Base-by-base conservation (phyloP, 2,888 invertebrate genomes). In the Andrena haemorrhoa region DNA sequence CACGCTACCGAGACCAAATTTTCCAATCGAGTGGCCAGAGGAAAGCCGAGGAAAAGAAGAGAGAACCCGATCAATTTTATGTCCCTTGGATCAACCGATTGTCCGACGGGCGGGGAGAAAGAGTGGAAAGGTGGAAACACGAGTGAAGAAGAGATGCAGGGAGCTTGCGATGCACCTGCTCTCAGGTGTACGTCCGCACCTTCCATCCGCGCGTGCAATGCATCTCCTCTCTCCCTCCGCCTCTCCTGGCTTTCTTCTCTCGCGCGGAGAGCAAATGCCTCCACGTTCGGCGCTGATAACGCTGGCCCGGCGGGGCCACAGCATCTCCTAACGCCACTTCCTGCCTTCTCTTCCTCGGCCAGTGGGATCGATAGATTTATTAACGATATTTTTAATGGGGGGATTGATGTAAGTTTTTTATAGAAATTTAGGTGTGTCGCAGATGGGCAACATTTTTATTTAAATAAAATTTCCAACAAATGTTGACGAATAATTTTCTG, bases 111-210 rank as follows among this genome's bases (percentile, higher is more conserved):
- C 33, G 47, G 41, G n/a, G 64, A 20, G 10, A 23, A n/a, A n/a
- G n/a, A 31, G 33, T 56, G 29, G 63, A 63, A 53, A 53, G 47
- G 71, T 47, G 61, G 78, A 70, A 65, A 63, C 69, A 65, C 66
- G 80, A 78, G 81, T 76, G 66, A 73, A 69, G 75, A 79, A 68
- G 77, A 83, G 86, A 85, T 16, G 82, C 73, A 77, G 80, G 86
- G 85, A 89, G 82, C 82, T 87, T 83, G 85, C 83, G 81, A 78
- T 79, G 87, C 88, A 88, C 88, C 89, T 88, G 88, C 88, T 86
- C 88, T 88, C 88, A 86, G 86, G 85, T 88, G 86, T 87, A 88
- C 80, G 84, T 82, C 78, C 82, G 82, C 86, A 84, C 79, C 88
- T 87, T 88, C 86, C 86, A 82, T 87, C 84, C 86, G 82, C 78